These are phyloP conservation scores for Agrotis clavis DNA, from an alignment of 2,888 invertebrate genomes.

Conservation along the genomic window DNA sequence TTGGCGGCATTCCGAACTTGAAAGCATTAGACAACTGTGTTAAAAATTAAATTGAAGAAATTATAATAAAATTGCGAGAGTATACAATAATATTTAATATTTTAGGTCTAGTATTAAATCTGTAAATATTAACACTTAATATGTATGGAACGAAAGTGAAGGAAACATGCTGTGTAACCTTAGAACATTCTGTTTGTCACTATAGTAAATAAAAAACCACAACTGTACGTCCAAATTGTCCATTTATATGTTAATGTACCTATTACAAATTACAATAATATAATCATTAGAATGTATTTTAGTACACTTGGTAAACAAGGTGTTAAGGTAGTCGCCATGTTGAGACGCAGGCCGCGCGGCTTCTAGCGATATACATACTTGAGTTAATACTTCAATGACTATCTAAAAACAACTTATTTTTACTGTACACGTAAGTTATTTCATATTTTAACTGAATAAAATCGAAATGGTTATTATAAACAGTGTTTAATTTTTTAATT, in stretches of 20 bases:
- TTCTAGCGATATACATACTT: slow-evolving; percentile 79
- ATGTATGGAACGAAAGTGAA: slow-evolving; percentile 87
- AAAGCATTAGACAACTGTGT: slow-evolving; percentile 21
- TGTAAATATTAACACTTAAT: slow-evolving; percentile 78
- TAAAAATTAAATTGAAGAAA: slow-evolving; percentile 57
- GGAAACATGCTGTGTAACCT: slow-evolving; percentile 75
- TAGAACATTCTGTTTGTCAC: slow-evolving; percentile 81
- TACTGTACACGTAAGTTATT: slow-evolving; percentile 91
- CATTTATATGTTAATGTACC: slow-evolving; percentile 91
- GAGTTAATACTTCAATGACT: slow-evolving; percentile 84
- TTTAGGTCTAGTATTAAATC: slow-evolving; percentile 70
- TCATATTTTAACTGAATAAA: slow-evolving; percentile 91
- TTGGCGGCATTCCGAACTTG: slow-evolving; percentile 5
- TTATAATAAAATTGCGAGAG: slow-evolving; percentile 65
- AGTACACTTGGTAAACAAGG: slow-evolving; percentile 84
- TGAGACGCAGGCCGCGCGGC: slow-evolving; percentile 77
- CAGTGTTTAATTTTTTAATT: slow-evolving; percentile 70
- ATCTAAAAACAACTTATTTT: slow-evolving; percentile 90
- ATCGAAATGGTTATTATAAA: slow-evolving; percentile 90
- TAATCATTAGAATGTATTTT: slow-evolving; percentile 88
- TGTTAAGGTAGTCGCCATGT: slow-evolving; percentile 80
- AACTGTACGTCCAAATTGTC: slow-evolving; percentile 92
- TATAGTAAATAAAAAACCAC: slow-evolving; percentile 83
- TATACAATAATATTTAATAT: slow-evolving; percentile 75
- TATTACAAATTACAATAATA: slow-evolving; percentile 90